phyloP scores from a whole-genome alignment of 2,113 vertebrate genomes.

The Engystomops pustulosus region DNA sequence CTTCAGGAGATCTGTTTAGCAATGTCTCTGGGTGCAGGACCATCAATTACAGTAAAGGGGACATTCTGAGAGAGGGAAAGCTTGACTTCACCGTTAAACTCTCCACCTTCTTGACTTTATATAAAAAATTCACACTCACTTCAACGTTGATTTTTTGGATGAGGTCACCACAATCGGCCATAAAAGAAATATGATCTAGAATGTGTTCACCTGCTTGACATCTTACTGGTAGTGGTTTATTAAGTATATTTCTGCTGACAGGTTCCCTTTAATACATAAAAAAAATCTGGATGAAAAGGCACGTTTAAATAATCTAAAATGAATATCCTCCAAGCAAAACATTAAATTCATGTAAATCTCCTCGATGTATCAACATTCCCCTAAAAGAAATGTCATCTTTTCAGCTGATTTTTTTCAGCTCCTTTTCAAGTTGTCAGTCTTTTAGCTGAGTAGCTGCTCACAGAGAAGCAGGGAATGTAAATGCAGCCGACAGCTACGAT shows the following conservation, averaged over 20 bases:
- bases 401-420: background rate
- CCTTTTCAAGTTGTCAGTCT: constrained; percentile 19
- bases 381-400: constrained; percentile 21
- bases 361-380: constrained; percentile 17
- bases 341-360: background rate
- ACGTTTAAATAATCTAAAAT: constrained; percentile 4
- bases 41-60: too few relatives aligned
- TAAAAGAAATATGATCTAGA: too few relatives aligned
- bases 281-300: background rate
- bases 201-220: too few relatives aligned
- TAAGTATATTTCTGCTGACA: background rate
- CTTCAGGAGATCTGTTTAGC: too few relatives aligned
- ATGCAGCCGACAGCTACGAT: constrained; percentile 11
- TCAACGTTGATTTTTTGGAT: too few relatives aligned
- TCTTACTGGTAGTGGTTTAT: too few relatives aligned
- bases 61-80: too few relatives aligned
- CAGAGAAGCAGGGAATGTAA: constrained; percentile 26
- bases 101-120: too few relatives aligned
- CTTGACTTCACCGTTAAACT: too few relatives aligned
- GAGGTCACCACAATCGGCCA: too few relatives aligned
- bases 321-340: background rate
- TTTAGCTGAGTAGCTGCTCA: background rate
- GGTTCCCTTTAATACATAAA: background rate
- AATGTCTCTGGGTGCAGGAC: too few relatives aligned
- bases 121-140: too few relatives aligned